Percentiles rank a stretch among this genome's conserved stretches.
phyloP scores from a whole-genome alignment of 2,113 vertebrate species.

The Passerina amoena region DNA sequence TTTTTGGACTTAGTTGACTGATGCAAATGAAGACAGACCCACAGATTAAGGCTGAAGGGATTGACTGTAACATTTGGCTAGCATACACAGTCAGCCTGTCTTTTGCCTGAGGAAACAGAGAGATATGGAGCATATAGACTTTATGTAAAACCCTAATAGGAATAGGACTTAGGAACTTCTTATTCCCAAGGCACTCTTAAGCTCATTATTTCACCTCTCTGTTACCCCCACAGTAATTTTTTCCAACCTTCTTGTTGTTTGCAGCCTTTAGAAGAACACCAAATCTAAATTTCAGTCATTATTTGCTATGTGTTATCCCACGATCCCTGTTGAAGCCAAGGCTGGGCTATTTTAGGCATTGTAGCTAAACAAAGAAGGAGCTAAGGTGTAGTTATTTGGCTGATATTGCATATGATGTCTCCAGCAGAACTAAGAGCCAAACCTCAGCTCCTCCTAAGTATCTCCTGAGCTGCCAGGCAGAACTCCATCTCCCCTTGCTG shows the following conservation, averaged over 20 bases:
- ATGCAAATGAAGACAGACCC: neutral
- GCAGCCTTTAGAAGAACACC: neutral
- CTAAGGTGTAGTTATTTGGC: neutral
- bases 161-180: neutral
- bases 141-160: conserved; percentile 15
- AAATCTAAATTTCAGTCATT: conserved; percentile 8
- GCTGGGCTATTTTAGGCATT: neutral
- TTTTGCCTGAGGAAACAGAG: conserved; percentile 26
- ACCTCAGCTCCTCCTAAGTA: neutral
- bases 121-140: neutral
- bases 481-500: neutral
- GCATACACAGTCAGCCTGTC: neutral
- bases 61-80: conserved; percentile 1
- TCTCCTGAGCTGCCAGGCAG: neutral
- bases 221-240: neutral
- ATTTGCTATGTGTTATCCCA: neutral
- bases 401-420: neutral
- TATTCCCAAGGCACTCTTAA: conserved; percentile 11
- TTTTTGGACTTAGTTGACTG: neutral
- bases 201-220: conserved; percentile 15
- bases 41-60: neutral
- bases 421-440: conserved; percentile 5
- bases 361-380: neutral
- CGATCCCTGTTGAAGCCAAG: neutral
- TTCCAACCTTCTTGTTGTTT: neutral